Base-by-base conservation (phyloP, 2,113 vertebrate species). In the Thunnus maccoyii region DNA sequence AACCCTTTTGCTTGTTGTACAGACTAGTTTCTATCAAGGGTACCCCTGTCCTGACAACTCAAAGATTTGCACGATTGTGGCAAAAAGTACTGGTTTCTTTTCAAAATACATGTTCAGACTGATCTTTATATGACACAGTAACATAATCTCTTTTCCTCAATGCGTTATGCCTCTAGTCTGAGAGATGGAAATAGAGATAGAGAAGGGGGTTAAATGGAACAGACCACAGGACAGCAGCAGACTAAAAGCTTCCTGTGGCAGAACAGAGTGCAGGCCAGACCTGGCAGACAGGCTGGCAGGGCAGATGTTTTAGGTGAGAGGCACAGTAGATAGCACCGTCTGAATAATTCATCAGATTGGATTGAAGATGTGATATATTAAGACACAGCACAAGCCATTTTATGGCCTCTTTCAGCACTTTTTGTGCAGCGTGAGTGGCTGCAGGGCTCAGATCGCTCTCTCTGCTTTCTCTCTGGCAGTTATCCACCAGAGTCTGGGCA, bases 351-450 rank as follows among this genome's bases (percentile, higher is more conserved):
- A 94, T 91, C 84, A 85, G 82, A 81, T 76, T 62, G 86, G 83
- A 92, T 81, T 90, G 88, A 87, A 92, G 80, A 92, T 92, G 91
- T 89, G 91, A 91, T 93, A 86, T 93, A 92, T 93, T 92, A 93
- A 92, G 86, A 93, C 89, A 76, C 83, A 67, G 83, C 60, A 69
- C 73, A 80, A 84, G 57, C 82, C 88, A 72, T 91, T 86, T 72
- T 85, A 54, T 76, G 83, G 83, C 86, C 75, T 82, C 85, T 80
- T 91, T 88, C 82, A 81, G 90, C 78, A 86, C 72, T 81, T 92
- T 91, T 76, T 78, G 83, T 83, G 78, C 69, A 83, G 75, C 41
- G 51, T 56, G 69, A 82, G 73, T 88, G 84, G 79, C 85, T 87
- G 77, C 80, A 64, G 88, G 69, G 78, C 91, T 90, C 78, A 36